Conservation (phyloP, 23 tunicate genomes). For the Halocynthia roretzi region DNA sequence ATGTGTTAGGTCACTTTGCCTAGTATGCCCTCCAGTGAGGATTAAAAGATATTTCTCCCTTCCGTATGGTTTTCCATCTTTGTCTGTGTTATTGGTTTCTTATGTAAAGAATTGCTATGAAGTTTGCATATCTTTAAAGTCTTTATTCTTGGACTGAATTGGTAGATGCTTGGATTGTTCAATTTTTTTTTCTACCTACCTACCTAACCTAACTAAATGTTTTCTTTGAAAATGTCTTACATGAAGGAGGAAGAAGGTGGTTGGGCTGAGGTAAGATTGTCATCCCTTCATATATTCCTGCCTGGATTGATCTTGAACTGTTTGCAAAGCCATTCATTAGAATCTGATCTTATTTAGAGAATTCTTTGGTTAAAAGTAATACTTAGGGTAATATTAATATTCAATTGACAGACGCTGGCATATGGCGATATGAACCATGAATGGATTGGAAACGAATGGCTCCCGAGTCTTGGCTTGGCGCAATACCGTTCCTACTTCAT, state of each 20-base stretch:
- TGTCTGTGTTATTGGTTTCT: too few species aligned
- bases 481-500: constrained; percentile 95
- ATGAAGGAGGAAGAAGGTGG: constrained; percentile 48
- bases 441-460: constrained; percentile 98
- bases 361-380: neutral
- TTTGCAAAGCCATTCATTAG: neutral
- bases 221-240: neutral
- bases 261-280: constrained; percentile 56
- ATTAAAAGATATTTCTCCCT: too few species aligned
- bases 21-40: too few species aligned
- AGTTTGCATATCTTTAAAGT: too few species aligned
- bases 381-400: neutral
- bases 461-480: constrained; percentile 87
- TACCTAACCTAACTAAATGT: too few species aligned
- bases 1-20: too few species aligned
- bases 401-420: constrained; percentile 65
- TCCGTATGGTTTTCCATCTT: too few species aligned
- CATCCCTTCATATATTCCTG: neutral
- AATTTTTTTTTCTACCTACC: too few species aligned
- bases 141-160: too few species aligned
- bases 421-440: constrained; percentile 99
- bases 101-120: too few species aligned
- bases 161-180: too few species aligned
- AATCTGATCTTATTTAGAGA: neutral
- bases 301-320: neutral